These are phyloP conservation scores for Trypoxylon attenuatum DNA, from an alignment of 2,888 invertebrate species.

Conservation along the genomic window DNA sequence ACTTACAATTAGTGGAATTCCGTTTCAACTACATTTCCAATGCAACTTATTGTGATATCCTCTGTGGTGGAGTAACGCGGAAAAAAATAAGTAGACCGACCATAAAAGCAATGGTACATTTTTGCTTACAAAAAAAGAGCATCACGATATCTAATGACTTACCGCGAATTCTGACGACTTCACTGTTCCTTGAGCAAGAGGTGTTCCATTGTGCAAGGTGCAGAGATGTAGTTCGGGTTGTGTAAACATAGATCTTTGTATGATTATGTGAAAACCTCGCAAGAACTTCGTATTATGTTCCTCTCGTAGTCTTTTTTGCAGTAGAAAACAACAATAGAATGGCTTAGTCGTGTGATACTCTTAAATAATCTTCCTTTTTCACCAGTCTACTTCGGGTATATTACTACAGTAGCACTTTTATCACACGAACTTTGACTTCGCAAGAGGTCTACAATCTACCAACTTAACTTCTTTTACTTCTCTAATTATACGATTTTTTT, in stretches of 20 bases:
- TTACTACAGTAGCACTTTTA: constrained; percentile 6
- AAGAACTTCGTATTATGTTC: constrained; percentile 39
- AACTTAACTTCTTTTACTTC: too few relatives aligned
- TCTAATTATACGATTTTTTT: too few relatives aligned
- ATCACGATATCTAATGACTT: too few relatives aligned
- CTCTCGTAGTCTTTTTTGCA: constrained; percentile 10
- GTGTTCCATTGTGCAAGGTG: constrained; percentile 33
- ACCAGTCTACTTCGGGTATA: constrained; percentile 19
- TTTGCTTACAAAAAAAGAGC: too few relatives aligned
- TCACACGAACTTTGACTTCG: too few relatives aligned
- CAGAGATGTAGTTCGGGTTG: constrained; percentile 5
- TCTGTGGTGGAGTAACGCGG: too few relatives aligned
- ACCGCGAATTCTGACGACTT: constrained; percentile 25
- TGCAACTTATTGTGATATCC: too few relatives aligned
- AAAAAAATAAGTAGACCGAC: too few relatives aligned
- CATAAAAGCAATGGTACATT: too few relatives aligned
- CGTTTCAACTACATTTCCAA: too few relatives aligned
- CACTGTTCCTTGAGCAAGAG: constrained; percentile 14
- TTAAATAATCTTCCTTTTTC: constrained; percentile 51
- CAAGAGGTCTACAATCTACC: too few relatives aligned
- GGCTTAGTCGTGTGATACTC: constrained; percentile 49
- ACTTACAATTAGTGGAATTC: too few relatives aligned
- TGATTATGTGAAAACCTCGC: constrained; percentile 44
- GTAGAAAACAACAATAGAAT: constrained; percentile 50
- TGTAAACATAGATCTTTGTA: constrained; percentile 30